These are phyloP conservation scores for Lomographa bimaculata DNA, from an alignment of 2,888 invertebrate genomes.

Conservation along the genomic window DNA sequence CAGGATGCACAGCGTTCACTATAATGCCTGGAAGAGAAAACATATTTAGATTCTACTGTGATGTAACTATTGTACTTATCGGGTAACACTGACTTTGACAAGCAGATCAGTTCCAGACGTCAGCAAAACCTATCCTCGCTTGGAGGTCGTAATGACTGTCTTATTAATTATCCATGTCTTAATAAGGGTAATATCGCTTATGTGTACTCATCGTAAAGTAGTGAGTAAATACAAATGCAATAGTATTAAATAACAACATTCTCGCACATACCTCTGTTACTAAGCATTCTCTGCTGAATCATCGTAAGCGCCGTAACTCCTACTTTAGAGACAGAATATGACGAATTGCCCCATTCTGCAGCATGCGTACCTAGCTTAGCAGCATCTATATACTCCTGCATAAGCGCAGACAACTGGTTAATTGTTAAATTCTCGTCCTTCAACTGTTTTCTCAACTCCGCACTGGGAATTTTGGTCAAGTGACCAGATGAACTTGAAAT, in stretches of 20 bases:
- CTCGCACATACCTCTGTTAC: constrained; percentile 62
- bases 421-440: constrained; percentile 80
- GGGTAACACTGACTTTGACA: too few relatives aligned
- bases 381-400: constrained; percentile 86
- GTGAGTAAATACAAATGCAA: too few relatives aligned
- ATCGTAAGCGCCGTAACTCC: constrained; percentile 87
- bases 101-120: too few relatives aligned
- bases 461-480: constrained; percentile 81
- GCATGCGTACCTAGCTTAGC: constrained; percentile 63
- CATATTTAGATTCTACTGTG: too few relatives aligned
- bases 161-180: too few relatives aligned
- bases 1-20: constrained; percentile 89
- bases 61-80: too few relatives aligned
- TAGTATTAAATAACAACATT: too few relatives aligned
- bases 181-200: too few relatives aligned
- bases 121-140: too few relatives aligned
- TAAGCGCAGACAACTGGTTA: constrained; percentile 81
- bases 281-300: constrained; percentile 84
- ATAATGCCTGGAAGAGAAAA: constrained; percentile 44
- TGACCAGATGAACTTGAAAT: constrained; percentile 87
- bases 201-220: too few relatives aligned
- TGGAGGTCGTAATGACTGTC: too few relatives aligned
- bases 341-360: constrained; percentile 83
- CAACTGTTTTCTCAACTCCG: constrained; percentile 74
- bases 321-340: constrained; percentile 90